phyloP scores from a whole-genome alignment of 1,140 invertebrate species.

The Nasonia longicornis region DNA sequence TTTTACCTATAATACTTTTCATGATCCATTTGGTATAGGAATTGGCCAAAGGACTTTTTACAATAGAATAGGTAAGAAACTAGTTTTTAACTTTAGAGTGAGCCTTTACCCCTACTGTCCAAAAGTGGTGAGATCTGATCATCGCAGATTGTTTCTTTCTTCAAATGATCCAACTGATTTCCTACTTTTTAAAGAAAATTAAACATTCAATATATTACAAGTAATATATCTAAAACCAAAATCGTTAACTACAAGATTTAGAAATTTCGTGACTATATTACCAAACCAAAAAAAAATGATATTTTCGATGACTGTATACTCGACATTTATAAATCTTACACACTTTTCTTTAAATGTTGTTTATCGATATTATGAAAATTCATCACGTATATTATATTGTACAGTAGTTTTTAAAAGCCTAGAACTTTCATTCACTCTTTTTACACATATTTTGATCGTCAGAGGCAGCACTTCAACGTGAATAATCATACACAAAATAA shows the following conservation, averaged over 20 bases:
- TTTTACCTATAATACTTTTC: background rate
- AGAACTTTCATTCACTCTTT: background rate
- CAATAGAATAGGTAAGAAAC: background rate
- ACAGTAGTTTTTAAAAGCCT: background rate
- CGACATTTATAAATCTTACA: background rate
- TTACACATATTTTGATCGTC: slow-evolving; percentile 13
- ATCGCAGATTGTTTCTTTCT: background rate
- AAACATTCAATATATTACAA: background rate
- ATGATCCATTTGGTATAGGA: too few relatives aligned
- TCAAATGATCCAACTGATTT: background rate
- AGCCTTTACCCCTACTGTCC: background rate
- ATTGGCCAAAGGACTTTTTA: background rate
- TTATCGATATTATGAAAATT: background rate
- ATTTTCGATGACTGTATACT: slow-evolving; percentile 31
- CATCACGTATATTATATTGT: background rate
- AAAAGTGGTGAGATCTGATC: background rate
- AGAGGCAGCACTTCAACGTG: background rate
- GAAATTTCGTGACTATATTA: slow-evolving; percentile 17
- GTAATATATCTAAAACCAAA: background rate
- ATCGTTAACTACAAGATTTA: background rate
- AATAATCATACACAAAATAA: background rate
- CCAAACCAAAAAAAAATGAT: background rate
- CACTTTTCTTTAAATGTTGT: slow-evolving; percentile 8
- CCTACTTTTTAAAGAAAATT: background rate
- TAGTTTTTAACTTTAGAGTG: background rate